Percentiles rank a stretch among this genome's conserved stretches.
Conservation (phyloP, 2,113 vertebrate species). For the Corythornis vintsioides region DNA sequence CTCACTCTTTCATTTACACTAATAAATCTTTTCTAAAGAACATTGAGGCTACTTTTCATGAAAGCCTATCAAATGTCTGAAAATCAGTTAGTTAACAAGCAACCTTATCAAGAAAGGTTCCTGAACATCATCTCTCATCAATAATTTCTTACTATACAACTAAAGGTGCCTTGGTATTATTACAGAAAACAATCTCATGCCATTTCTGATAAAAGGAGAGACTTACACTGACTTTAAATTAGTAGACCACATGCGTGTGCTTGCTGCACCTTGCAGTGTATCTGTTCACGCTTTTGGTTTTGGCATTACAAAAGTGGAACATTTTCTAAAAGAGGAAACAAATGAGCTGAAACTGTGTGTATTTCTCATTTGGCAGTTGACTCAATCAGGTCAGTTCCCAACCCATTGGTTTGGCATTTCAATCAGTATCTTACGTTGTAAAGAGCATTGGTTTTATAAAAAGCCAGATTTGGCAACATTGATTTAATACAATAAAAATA, state of each 20-base stretch:
- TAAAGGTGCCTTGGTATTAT: constrained; percentile 55
- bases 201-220: constrained; percentile 23
- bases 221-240: constrained; percentile 50
- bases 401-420: constrained; percentile 72
- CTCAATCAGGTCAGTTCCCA: constrained; percentile 57
- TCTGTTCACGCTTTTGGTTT: constrained; percentile 31
- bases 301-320: constrained; percentile 67
- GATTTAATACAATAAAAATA: constrained; percentile 63
- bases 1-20: constrained; percentile 43
- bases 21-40: constrained; percentile 50
- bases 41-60: constrained; percentile 34
- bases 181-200: constrained; percentile 53
- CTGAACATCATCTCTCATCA: constrained; percentile 9
- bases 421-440: constrained; percentile 55
- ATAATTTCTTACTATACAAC: constrained; percentile 17
- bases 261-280: constrained; percentile 18
- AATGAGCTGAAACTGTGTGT: constrained; percentile 46
- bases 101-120: constrained; percentile 34
- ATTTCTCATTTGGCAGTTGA: constrained; percentile 72
- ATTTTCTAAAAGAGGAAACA: constrained; percentile 45
- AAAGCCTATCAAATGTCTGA: constrained; percentile 41
- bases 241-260: constrained; percentile 3
- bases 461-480: constrained; percentile 77
- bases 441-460: constrained; percentile 61
- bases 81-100: constrained; percentile 49